phyloP scores from a whole-genome alignment of 2,797 vertebrate species.

The Lithobates pipiens region DNA sequence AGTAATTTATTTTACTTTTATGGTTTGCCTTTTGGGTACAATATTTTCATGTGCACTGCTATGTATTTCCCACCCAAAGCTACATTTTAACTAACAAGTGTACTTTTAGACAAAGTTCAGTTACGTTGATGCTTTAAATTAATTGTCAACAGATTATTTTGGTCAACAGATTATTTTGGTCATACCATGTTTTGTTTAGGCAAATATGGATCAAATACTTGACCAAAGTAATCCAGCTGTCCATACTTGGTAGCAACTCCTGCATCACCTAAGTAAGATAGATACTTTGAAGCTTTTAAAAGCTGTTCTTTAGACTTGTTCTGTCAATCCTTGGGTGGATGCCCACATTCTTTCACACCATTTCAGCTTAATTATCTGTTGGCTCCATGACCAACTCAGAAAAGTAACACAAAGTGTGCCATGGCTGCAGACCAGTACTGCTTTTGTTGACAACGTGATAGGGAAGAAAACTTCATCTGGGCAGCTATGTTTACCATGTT shows the following conservation, averaged over 20 bases:
- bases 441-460: background rate
- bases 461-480: background rate
- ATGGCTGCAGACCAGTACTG: background rate
- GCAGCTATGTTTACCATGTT: background rate
- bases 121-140: too few species aligned
- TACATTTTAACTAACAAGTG: too few species aligned
- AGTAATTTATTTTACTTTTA: too few species aligned
- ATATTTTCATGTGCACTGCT: too few species aligned
- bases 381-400: background rate
- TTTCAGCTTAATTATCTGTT: background rate
- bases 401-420: background rate
- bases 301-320: background rate
- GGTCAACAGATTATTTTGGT: too few species aligned
- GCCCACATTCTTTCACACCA: conserved; percentile 2
- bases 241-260: background rate
- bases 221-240: background rate
- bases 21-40: too few species aligned
- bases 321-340: background rate
- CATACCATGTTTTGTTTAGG: too few species aligned
- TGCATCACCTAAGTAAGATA: background rate
- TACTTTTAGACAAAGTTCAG: too few species aligned
- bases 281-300: background rate
- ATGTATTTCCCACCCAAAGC: too few species aligned
- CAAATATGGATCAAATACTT: background rate
- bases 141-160: too few species aligned